Evolutionary conservation across 2,888 invertebrate species (phyloP).

Genomic region (Oxycera nigricornis): DNA sequence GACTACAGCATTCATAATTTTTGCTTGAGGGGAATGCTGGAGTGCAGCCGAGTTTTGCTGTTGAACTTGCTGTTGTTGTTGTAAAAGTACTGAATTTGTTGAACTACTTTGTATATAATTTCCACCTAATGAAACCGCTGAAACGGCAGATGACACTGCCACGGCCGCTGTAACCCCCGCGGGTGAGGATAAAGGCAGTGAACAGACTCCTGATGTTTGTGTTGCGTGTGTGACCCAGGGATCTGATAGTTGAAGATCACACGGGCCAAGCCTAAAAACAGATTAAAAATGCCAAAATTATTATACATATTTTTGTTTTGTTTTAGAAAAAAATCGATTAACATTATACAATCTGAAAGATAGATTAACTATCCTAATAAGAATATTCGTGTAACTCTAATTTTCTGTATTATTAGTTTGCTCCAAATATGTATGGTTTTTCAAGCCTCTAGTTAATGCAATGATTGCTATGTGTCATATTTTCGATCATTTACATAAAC

Average conservation of each 20-base stretch:
- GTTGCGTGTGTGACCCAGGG: slow-evolving; percentile 57
- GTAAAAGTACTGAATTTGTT: slow-evolving; percentile 43
- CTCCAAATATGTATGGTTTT: too few species aligned
- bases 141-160: slow-evolving; percentile 53
- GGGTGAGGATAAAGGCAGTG: slow-evolving; percentile 65
- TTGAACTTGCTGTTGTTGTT: slow-evolving; percentile 45
- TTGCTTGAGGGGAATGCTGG: slow-evolving; percentile 55
- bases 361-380: too few species aligned
- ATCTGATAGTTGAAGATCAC: slow-evolving; percentile 75
- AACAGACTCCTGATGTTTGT: slow-evolving; percentile 54
- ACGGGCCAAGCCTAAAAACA: slow-evolving; percentile 84
- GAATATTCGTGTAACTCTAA: too few species aligned
- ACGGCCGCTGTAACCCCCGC: slow-evolving; percentile 60
- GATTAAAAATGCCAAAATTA: slow-evolving; percentile 19
- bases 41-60: slow-evolving; percentile 50
- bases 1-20: slow-evolving; percentile 63
- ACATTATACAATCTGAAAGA: too few species aligned
- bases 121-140: slow-evolving; percentile 50
- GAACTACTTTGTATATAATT: slow-evolving; percentile 47
- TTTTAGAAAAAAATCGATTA: too few species aligned
- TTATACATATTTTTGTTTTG: too few species aligned
- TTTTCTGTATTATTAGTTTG: too few species aligned
- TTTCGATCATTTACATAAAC: too few species aligned
- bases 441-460: too few species aligned
- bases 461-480: too few species aligned